A percentile compares a stretch with the other conserved stretches of the same genome.
phyloP scores from a whole-genome alignment of 2,797 vertebrate species.

The Brachyalestes nurse region DNA sequence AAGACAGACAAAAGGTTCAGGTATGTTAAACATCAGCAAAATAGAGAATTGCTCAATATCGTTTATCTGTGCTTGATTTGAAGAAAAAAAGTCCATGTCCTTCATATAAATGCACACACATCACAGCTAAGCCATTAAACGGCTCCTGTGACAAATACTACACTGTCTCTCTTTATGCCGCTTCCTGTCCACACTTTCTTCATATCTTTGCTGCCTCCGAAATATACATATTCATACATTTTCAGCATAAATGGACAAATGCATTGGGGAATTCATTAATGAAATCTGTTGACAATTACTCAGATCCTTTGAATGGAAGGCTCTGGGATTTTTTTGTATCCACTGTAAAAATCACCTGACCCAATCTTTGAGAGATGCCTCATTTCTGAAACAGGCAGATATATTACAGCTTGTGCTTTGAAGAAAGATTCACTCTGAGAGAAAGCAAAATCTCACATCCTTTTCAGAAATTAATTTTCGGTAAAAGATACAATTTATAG shows the following conservation, averaged over 20 bases:
- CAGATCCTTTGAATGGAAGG: background rate
- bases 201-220: slow-evolving; percentile 34
- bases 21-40: background rate
- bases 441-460: background rate
- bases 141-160: background rate
- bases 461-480: background rate
- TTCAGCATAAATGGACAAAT: slow-evolving; percentile 72
- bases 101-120: background rate
- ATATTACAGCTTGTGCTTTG: background rate
- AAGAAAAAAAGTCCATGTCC: background rate
- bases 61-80: background rate
- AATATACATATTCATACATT: slow-evolving; percentile 48
- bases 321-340: background rate
- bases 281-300: slow-evolving; percentile 73
- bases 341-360: slow-evolving; percentile 28
- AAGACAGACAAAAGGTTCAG: background rate
- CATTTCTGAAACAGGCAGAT: slow-evolving; percentile 22
- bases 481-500: background rate
- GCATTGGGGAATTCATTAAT: slow-evolving; percentile 73
- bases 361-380: slow-evolving; percentile 7
- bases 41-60: background rate
- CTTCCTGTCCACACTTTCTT: background rate
- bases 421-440: background rate
- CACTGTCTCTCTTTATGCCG: background rate
- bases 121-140: background rate